Evolutionary conservation across 2,888 invertebrate species (phyloP).

Genomic region (Drosophila mimica): DNA sequence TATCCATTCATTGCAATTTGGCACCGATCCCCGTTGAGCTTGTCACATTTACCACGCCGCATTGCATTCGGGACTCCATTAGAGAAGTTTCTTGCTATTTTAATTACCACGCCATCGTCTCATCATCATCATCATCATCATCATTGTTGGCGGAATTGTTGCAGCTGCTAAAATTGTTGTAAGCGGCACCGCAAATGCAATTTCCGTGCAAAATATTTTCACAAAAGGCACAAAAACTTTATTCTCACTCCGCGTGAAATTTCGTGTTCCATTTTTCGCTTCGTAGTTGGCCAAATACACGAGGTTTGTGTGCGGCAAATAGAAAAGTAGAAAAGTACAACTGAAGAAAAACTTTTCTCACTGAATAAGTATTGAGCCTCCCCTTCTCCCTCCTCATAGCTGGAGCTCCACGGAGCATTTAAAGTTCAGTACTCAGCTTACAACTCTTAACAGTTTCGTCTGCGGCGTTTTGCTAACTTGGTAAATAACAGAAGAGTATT

Average conservation of each 20-base stretch:
- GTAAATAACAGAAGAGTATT: constrained; percentile 42
- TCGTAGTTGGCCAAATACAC: constrained; percentile 24
- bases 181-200: constrained; percentile 66
- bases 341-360: constrained; percentile 28
- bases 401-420: constrained; percentile 31
- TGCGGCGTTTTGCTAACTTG: constrained; percentile 46
- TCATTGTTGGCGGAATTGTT: constrained; percentile 31
- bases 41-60: constrained; percentile 41
- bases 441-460: constrained; percentile 43
- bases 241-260: constrained; percentile 5
- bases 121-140: constrained; percentile 17
- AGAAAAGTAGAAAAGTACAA: constrained; percentile 15
- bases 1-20: constrained; percentile 38
- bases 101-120: constrained; percentile 61
- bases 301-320: constrained; percentile 25
- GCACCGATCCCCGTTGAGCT: constrained; percentile 41
- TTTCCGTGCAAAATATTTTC: constrained; percentile 70
- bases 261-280: constrained; percentile 8
- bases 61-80: constrained; percentile 42
- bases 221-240: constrained; percentile 64
- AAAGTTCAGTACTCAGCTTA: constrained; percentile 31
- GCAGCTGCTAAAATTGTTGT: constrained; percentile 42
- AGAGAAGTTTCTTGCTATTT: constrained; percentile 54
- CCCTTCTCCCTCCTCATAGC: not conserved
- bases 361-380: constrained; percentile 25